phyloP scores from a whole-genome alignment of 2,797 vertebrate species.

The Gephyroberyx darwinii region DNA sequence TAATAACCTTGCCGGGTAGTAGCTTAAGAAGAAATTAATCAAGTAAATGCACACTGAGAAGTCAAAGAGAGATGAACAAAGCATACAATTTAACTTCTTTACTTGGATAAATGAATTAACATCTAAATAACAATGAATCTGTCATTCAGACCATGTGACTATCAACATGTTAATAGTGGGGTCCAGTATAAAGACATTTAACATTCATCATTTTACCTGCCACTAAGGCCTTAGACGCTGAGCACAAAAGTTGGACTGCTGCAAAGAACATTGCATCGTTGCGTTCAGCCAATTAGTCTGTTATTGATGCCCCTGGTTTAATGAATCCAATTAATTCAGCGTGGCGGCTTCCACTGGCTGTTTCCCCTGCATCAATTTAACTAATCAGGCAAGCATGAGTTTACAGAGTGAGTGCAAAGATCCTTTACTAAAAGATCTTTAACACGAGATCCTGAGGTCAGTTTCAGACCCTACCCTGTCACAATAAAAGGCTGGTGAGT shows the following conservation, averaged over 20 bases:
- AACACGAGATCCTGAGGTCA: slow-evolving; percentile 2
- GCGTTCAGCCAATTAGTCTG: slow-evolving; percentile 32
- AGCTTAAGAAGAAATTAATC: not conserved
- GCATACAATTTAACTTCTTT: not conserved
- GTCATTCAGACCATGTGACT: not conserved
- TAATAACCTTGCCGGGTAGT: not conserved
- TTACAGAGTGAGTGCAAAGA: slow-evolving; percentile 9
- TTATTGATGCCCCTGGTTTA: slow-evolving; percentile 30
- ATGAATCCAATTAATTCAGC: slow-evolving; percentile 50
- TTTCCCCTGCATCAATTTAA: slow-evolving; percentile 24
- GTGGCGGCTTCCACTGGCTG: slow-evolving; percentile 8
- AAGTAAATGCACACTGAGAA: not conserved
- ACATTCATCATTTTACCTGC: slow-evolving; percentile 19
- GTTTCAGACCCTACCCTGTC: not conserved
- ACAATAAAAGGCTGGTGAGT: not conserved
- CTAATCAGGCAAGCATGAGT: slow-evolving; percentile 30
- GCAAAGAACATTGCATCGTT: slow-evolving; percentile 10
- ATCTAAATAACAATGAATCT: not conserved
- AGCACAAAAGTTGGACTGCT: not conserved
- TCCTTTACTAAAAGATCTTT: slow-evolving; percentile 1
- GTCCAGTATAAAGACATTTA: not conserved
- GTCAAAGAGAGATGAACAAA: not conserved
- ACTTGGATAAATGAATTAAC: not conserved
- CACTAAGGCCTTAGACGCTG: slow-evolving; percentile 12
- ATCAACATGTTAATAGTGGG: not conserved